A percentile compares a stretch with the other conserved stretches of the same genome.
These are phyloP conservation scores for Atrina japonica DNA, from an alignment of 2,888 invertebrate genomes.

Conservation along the genomic window DNA sequence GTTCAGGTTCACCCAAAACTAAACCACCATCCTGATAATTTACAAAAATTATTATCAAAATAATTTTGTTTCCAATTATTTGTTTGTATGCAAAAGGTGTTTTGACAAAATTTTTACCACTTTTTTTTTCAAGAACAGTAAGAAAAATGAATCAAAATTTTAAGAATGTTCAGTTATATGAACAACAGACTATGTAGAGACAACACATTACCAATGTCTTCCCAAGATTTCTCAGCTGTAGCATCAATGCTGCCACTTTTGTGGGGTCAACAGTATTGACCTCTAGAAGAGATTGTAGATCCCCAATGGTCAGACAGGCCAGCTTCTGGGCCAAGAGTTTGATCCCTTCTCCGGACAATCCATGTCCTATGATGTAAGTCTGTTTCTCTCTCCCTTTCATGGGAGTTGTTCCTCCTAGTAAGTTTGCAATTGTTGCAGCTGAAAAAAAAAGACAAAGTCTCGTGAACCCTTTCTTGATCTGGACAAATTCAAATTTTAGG, in stretches of 20 bases:
- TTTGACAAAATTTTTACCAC: no score
- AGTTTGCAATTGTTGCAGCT: conserved; percentile 8
- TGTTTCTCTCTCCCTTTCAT: conserved; percentile 1
- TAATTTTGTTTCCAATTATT: no score
- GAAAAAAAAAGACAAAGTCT: neutral
- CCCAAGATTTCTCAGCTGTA: conserved; percentile 61
- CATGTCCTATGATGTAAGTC: conserved; percentile 60
- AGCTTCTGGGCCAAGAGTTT: conserved; percentile 59
- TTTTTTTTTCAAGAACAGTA: no score
- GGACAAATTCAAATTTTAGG: no score
- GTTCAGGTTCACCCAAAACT: no score
- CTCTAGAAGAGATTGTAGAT: conserved; percentile 62
- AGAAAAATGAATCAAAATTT: neutral
- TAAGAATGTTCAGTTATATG: neutral
- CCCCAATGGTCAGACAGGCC: conserved; percentile 68
- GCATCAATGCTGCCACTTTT: conserved; percentile 54
- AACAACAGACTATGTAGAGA: no score
- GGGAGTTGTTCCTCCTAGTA: conserved; percentile 5
- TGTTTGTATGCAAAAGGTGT: no score
- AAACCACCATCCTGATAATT: no score
- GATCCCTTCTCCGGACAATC: conserved; percentile 59
- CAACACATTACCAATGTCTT: conserved; percentile 62
- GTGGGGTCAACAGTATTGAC: conserved; percentile 65
- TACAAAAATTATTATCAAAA: no score
- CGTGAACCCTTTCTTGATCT: no score